A percentile compares a stretch with the other conserved stretches of the same genome.
Conservation (phyloP, 2,797 vertebrate genomes). For the Sphenopsis melanotis region DNA sequence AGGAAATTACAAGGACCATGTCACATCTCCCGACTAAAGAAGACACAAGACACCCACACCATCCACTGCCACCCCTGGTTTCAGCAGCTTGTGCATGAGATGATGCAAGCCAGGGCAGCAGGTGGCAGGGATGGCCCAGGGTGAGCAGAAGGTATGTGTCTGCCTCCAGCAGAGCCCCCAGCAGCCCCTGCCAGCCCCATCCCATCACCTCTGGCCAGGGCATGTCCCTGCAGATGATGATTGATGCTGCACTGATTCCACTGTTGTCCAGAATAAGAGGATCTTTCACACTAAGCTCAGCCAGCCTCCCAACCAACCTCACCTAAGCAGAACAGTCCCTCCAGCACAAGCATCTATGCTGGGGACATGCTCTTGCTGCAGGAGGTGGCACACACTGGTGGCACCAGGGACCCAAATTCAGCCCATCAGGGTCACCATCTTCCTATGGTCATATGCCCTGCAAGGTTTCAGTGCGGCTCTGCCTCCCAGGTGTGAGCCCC, state of each 20-base stretch:
- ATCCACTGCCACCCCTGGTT: not conserved
- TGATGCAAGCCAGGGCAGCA: not conserved
- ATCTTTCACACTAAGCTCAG: not conserved
- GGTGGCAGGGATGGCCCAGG: not conserved
- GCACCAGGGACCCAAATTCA: not conserved
- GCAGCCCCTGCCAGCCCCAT: not conserved
- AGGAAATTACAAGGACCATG: not conserved
- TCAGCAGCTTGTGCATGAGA: not conserved
- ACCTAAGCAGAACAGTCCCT: not conserved
- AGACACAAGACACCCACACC: slow-evolving; percentile 56
- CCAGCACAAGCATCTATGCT: not conserved
- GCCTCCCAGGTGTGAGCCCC: fast-evolving
- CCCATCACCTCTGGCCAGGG: not conserved
- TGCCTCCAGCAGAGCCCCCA: not conserved
- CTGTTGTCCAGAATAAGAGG: not conserved
- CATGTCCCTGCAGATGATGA: fast-evolving
- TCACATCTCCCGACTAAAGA: not conserved
- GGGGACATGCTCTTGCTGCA: fast-evolving
- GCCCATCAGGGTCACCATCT: not conserved
- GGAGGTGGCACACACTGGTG: not conserved
- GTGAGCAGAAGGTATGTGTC: fast-evolving
- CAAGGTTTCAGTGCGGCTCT: not conserved
- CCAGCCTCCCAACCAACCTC: not conserved
- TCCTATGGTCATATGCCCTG: not conserved
- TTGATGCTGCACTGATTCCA: not conserved